Conservation (phyloP, 2,797 vertebrate species). For the Sylvilagus floridanus region DNA sequence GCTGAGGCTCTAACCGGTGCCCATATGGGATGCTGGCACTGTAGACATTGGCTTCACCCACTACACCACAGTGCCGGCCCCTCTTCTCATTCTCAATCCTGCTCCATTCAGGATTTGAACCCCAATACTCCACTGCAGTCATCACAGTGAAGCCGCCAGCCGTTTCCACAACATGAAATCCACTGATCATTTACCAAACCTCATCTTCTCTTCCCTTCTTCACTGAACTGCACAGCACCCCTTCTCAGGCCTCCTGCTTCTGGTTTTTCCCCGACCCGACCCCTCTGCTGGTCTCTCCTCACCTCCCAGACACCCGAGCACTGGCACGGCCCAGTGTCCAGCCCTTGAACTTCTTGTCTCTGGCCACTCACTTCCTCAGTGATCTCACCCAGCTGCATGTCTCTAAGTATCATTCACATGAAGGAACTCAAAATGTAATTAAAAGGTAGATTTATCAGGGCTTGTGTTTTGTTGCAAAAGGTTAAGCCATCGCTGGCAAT, state of each 20-base stretch:
- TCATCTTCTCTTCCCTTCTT: not conserved
- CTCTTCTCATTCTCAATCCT: not conserved
- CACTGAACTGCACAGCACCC: not conserved
- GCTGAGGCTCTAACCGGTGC: no score
- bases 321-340: not conserved
- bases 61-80: no score
- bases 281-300: not conserved
- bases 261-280: not conserved
- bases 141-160: not conserved
- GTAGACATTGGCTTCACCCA: no score
- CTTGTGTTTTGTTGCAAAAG: no score
- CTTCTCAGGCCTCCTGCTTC: not conserved
- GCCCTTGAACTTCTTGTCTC: not conserved
- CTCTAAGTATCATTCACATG: not conserved
- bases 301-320: not conserved
- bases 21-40: no score
- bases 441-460: no score
- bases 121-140: not conserved
- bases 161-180: not conserved
- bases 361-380: not conserved
- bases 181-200: not conserved
- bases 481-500: no score
- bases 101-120: not conserved
- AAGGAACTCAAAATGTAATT: no score
- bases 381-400: not conserved